phyloP scores from a whole-genome alignment of 2,888 invertebrate species.

The Folsomia manolachei region DNA sequence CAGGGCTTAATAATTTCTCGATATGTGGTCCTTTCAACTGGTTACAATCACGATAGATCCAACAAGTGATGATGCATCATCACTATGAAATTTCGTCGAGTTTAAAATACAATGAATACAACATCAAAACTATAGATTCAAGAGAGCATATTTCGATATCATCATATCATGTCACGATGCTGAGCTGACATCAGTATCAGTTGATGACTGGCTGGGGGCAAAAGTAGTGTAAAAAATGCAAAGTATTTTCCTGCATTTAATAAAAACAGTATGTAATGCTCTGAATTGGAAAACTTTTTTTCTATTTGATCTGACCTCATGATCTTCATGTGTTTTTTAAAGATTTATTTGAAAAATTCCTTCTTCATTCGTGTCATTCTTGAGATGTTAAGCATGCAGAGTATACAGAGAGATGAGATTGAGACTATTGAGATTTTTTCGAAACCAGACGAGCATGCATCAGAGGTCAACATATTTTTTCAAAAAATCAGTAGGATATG shows the following conservation, averaged over 20 bases:
- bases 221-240: too few relatives aligned
- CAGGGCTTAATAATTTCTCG: background rate
- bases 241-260: too few relatives aligned
- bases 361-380: too few relatives aligned
- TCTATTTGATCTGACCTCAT: too few relatives aligned
- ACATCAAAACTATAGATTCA: too few relatives aligned
- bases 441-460: background rate
- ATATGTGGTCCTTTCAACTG: background rate
- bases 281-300: constrained; percentile 8
- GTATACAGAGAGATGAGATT: constrained; percentile 13
- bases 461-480: constrained; percentile 15
- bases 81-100: background rate
- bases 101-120: too few relatives aligned
- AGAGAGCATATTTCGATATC: too few relatives aligned
- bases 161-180: too few relatives aligned
- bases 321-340: constrained; percentile 13
- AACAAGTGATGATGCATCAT: background rate
- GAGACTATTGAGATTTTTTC: constrained; percentile 1
- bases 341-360: background rate
- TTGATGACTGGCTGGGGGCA: too few relatives aligned
- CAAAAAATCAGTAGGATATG: constrained; percentile 6
- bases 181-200: too few relatives aligned
- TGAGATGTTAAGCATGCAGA: background rate
- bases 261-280: background rate
- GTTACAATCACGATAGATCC: background rate